phyloP scores from a whole-genome alignment of 2,113 vertebrate species.

The Ptyas mucosa region DNA sequence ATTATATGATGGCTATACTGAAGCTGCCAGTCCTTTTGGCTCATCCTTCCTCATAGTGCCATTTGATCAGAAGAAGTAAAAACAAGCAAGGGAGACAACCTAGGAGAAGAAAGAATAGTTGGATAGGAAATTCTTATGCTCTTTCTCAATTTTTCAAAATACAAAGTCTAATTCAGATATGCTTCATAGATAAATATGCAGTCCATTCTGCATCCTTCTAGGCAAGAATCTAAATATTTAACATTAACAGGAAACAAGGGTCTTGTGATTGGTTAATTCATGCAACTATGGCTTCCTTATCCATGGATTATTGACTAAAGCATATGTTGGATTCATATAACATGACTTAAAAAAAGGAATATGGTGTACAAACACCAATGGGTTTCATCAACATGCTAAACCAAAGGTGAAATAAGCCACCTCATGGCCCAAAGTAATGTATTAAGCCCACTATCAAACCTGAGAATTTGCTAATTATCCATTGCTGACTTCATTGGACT shows the following conservation, averaged over 20 bases:
- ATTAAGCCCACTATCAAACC: background rate
- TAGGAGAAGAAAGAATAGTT: background rate
- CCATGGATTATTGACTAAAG: background rate
- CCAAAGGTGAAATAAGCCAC: background rate
- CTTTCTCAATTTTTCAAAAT: conserved; percentile 45
- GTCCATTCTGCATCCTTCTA: background rate
- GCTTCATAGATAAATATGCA: background rate
- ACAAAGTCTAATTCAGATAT: conserved; percentile 1
- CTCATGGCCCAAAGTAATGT: background rate
- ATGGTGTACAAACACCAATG: background rate
- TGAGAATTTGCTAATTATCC: background rate
- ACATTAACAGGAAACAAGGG: background rate
- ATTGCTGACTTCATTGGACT: background rate
- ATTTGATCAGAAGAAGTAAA: conserved; percentile 15
- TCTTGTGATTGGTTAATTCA: background rate
- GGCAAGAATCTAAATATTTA: conserved; percentile 25
- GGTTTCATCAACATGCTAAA: background rate
- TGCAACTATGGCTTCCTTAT: background rate
- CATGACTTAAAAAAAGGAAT: background rate
- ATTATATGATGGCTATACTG: conserved; percentile 59
- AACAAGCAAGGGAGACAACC: rapidly evolving
- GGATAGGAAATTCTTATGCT: conserved; percentile 11
- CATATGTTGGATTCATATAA: background rate
- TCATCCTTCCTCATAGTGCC: conserved; percentile 35
- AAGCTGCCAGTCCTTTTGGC: conserved; percentile 42